Evolutionary conservation across 1,140 invertebrate species (phyloP), one percentile per base, ranked within the genome.

Genomic region (Bicyclus anynana): DNA sequence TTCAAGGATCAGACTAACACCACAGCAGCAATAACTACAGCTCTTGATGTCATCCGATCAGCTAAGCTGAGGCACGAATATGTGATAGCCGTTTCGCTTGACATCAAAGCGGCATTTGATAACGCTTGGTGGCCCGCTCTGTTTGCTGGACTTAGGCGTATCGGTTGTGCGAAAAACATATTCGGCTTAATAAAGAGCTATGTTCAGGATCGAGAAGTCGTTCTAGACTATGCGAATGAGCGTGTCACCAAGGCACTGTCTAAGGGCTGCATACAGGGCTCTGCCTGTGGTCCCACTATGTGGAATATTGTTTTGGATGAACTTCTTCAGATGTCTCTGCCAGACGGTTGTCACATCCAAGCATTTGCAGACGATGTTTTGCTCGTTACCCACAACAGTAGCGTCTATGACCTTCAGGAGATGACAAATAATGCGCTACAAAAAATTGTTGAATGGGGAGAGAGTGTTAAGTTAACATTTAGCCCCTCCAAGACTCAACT

Each of bases 91-190:
- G 12, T 46, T 7, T 55, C 53, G 12, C n/a, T 55, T 5, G 29
- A 55, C 42, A 55, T 48, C 47, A 42, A 48, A 42, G 29, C 42
- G 13, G 33, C 53, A 18, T 55, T 55, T 14, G 42, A 55, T 27
- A 53, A 14, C 9, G 21, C 51, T 14, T 53, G 51, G 51, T 53
- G 37, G 37, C 35, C 51, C 5, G 29, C 29, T 2, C 17, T 50
- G 5, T 33, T 5, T n/a, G 1, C 2, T 2, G 10, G 29, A 12
- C 10, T 35, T 3, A 10, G 4, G 2, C 4, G 12, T 3, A 35
- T 5, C 4, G 12, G 10, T 2, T 35, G 29, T 10, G 4, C 29
- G 2, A 10, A 5, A 2, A 35, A 35, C 10, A 12, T 35, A n/a
- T 5, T 3, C 4, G 12, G n/a, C 4, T 2, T 35, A 2, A n/a